A percentile compares a stretch with the other conserved stretches of the same genome.
These are phyloP conservation scores for Albula glossodonta DNA, from an alignment of 2,113 vertebrate species.

Conservation along the genomic window DNA sequence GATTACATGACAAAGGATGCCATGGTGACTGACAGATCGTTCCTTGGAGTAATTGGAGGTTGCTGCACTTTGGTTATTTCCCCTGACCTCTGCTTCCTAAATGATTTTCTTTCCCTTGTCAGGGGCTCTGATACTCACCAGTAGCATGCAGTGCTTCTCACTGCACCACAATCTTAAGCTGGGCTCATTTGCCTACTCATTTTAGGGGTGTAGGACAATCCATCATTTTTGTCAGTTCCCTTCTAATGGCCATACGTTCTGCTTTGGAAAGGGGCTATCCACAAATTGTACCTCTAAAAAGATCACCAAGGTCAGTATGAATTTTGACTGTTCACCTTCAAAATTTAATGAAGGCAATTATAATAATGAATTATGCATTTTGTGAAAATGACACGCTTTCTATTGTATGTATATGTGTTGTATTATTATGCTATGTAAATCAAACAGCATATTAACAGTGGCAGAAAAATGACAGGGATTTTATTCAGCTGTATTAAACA, in stretches of 20 bases:
- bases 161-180: neutral
- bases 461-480: neutral
- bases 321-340: neutral
- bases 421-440: too few relatives aligned
- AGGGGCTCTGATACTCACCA: constrained; percentile 52
- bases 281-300: neutral
- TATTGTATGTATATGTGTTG: too few relatives aligned
- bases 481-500: neutral
- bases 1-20: constrained; percentile 20
- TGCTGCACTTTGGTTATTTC: constrained; percentile 63
- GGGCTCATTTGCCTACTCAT: neutral
- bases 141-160: constrained; percentile 49
- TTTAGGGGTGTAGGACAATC: neutral
- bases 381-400: neutral
- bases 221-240: neutral
- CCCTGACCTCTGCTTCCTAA: constrained; percentile 71
- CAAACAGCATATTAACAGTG: neutral
- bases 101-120: constrained; percentile 64
- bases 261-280: neutral
- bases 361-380: neutral
- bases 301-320: neutral
- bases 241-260: constrained; percentile 21
- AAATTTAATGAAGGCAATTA: neutral
- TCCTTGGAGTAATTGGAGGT: constrained; percentile 56
- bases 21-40: constrained; percentile 47